Base-by-base conservation (phyloP, 2,113 vertebrate species). In the Ellobius talpinus region DNA sequence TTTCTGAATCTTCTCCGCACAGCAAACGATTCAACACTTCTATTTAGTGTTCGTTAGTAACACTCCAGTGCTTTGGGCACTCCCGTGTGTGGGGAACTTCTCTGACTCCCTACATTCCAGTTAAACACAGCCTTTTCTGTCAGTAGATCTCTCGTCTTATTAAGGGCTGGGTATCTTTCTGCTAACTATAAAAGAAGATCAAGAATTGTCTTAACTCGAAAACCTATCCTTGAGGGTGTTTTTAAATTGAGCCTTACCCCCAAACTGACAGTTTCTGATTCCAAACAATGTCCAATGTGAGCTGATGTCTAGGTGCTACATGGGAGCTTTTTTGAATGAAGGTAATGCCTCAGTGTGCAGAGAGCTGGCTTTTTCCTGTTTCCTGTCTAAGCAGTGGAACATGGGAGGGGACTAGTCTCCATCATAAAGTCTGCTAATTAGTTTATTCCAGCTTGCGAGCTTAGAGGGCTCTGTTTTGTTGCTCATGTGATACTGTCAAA, bases 401-500 rank as follows among this genome's bases (percentile, higher is more conserved):
- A 2, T 93, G 88, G 77, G 79, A 87, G 13, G 26, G 65, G 55
- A 96, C 79, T 19, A 92, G 89, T 84, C 93, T 93, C 94, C 78
- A 94, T 86, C n/a, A 66, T 89, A 84, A 94, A 95, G 94, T 70
- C 47, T 87, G 77, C 68, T 98, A 97, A 97, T 96, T 96, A 96
- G 96, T 91, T 98, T 97, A 97, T 33, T 84, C 77, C 65, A 90
- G 90, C 93, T 92, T 92, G 68, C 45, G 68, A 96, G 90, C 36
- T 92, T 55, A 73, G 87, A 82, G 66, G 81, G 76, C 87, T 96
- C 93, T 88, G 79, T 87, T 91, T 50, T 90, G 76, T 52, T 84
- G 81, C 58, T 95, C 79, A 63, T 94, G 86, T 70, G 29, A 88
- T 94, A 79, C 78, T 95, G 94, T 97, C 95, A 96, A 96, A 91